Percentiles rank a stretch among this genome's conserved stretches.
These are phyloP conservation scores for Alligator mississippiensis DNA, from an alignment of 2,113 vertebrate species.

Conservation along the genomic window DNA sequence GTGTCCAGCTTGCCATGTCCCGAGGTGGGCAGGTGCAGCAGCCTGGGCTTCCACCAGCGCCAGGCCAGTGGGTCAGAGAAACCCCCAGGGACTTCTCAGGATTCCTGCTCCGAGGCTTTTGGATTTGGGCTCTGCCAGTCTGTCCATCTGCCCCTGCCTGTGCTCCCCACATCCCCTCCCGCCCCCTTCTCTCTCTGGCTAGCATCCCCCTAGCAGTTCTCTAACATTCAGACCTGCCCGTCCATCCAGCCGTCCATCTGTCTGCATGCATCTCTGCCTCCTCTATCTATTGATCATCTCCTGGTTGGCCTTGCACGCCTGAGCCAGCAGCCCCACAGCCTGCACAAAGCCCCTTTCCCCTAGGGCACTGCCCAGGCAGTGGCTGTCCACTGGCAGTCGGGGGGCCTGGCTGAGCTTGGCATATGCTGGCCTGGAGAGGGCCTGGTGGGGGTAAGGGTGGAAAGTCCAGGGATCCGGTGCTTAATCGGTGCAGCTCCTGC, in stretches of 20 bases:
- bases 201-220: not conserved
- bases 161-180: not conserved
- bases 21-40: not conserved
- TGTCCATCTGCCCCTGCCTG: not conserved
- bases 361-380: not conserved
- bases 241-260: not conserved
- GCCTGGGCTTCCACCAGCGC: no score
- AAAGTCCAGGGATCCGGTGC: not conserved
- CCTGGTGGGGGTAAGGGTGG: not conserved
- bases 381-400: slow-evolving; percentile 34
- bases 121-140: not conserved
- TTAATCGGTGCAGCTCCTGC: not conserved
- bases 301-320: not conserved
- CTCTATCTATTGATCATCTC: not conserved
- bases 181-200: not conserved
- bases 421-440: not conserved
- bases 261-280: not conserved
- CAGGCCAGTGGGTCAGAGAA: not conserved
- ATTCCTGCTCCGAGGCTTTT: not conserved
- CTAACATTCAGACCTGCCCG: not conserved
- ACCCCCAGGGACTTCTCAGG: not conserved
- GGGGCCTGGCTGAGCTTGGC: not conserved
- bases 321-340: not conserved
- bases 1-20: not conserved
- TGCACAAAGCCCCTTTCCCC: not conserved